Base-by-base conservation (phyloP, 1,140 invertebrate genomes). In the Drosophila pachea region DNA sequence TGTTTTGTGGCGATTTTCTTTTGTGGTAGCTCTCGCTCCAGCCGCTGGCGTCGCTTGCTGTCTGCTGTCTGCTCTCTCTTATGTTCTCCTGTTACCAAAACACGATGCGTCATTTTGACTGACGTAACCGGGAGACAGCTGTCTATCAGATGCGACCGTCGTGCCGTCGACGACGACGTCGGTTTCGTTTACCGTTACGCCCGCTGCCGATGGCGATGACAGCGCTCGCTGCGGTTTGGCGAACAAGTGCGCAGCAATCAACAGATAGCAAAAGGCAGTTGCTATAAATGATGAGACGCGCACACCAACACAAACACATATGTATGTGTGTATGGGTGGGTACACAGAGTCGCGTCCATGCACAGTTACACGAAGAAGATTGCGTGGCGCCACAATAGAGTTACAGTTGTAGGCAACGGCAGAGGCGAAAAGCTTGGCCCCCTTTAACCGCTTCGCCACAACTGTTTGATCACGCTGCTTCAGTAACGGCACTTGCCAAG, bases 91-190 rank as follows among this genome's bases (percentile, higher is more conserved):
- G 88, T 76, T 89, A 88, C 86, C 76, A 87, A 88, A 89, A 89
- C 83, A 88, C 88, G 86, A 89, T 89, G 88, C 88, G 88, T 89
- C 88, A 89, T 87, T 89, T 89, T 89, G 88, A 89, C 88, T 88
- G 88, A 89, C 88, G 87, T 87, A 89, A 86, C 83, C 78, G 61
- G 72, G 68, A 88, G 88, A 89, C 88, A 89, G 87, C 88, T 89
- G 88, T 89, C 88, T 88, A 87, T 84, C 82, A 87, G 81, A 65
- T 73, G 79, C 61, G 74, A 74, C 63, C 67, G 76, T 74, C 75
- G 78, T 61, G 52, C 35, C 49, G 54, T 40, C 40, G 48, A 35
- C 36, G 68, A 54, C 54, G 64, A 45, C 53, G 66, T 62, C 64
- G 54, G 4, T 48, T 61, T 68, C 71, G 71, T 69, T 76, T 70